Evolutionary conservation across 1,140 invertebrate genomes (phyloP), one percentile per base, ranked within the genome.

Genomic region (Chymomyza costata): DNA sequence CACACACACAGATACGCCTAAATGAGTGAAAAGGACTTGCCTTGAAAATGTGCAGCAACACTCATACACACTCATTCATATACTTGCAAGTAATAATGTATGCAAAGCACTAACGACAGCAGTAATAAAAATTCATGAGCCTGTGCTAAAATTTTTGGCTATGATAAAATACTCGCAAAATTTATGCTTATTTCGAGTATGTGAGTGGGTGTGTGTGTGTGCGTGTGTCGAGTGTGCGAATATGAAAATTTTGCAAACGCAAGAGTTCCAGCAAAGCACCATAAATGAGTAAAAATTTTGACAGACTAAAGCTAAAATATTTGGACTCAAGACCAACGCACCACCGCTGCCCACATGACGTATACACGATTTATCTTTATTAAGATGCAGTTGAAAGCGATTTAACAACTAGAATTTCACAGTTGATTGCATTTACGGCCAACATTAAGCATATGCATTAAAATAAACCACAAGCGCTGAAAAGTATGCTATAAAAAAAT

Each of bases 81-180:
- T 6, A 14, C 8, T n/a, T 3, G 32, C 32, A 34, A 25, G 21
- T 62, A 54, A 64, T 80, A 80, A 80, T 80, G 54, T 62, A 80
- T 80, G 73, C 73, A 80, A 73, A 80, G 73, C 64, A 80, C 67
- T 59, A 80, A 68, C 74, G 74, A 73, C 73, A 68, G 60, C 67
- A 61, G 67, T 78, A 80, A 80, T 80, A 80, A 80, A 80, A 80
- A 80, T 80, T 78, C 73, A 80, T 80, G 73, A 80, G 58, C 38
- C 64, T 64, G 47, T 41, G 63, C 41, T 13, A 68, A 57, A 70
- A 63, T 65, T 71, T n/a, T 41, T 55, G 60, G 31, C 35, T 64
- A 47, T 54, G 61, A 65, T 65, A 65, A 59, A 58, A 65, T 59
- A 46, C 43, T 54, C 51, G 43, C 10, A 38, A 38, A 38, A 38